Evolutionary conservation across 2,113 vertebrate genomes (phyloP).

Genomic region (Sclerurus mexicanus): DNA sequence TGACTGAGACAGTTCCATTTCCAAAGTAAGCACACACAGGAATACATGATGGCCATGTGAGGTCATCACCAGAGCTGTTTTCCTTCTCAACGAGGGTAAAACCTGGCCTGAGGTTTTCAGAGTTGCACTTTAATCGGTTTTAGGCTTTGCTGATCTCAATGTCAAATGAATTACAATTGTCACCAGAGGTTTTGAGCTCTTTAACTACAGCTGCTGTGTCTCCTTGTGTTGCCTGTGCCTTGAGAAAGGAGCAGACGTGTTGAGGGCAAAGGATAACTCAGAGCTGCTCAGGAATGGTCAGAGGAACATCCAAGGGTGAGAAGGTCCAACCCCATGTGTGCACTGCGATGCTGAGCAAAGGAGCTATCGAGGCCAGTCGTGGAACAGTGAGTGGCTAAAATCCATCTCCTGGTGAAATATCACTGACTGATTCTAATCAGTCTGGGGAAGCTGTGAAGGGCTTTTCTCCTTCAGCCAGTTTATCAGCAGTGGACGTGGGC

Average conservation of each 20-base stretch:
- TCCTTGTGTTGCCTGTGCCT: neutral
- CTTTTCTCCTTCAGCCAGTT: neutral
- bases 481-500: neutral
- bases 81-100: neutral
- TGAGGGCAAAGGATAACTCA: neutral
- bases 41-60: accelerated
- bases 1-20: accelerated
- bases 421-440: accelerated
- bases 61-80: neutral
- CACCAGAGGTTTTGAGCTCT: neutral
- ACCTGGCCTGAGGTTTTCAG: neutral
- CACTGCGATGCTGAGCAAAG: neutral
- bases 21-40: accelerated
- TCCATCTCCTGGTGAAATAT: neutral
- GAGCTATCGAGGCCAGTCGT: accelerated
- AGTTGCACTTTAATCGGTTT: neutral
- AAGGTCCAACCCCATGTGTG: neutral
- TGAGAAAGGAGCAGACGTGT: neutral
- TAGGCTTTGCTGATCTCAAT: neutral
- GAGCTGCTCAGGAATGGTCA: too few species aligned
- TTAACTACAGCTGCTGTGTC: neutral
- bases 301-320: accelerated
- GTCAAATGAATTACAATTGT: neutral
- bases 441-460: neutral
- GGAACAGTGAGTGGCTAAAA: neutral